Base-by-base conservation (phyloP, 2,113 vertebrate genomes). In the Apistogramma diplotaenia region DNA sequence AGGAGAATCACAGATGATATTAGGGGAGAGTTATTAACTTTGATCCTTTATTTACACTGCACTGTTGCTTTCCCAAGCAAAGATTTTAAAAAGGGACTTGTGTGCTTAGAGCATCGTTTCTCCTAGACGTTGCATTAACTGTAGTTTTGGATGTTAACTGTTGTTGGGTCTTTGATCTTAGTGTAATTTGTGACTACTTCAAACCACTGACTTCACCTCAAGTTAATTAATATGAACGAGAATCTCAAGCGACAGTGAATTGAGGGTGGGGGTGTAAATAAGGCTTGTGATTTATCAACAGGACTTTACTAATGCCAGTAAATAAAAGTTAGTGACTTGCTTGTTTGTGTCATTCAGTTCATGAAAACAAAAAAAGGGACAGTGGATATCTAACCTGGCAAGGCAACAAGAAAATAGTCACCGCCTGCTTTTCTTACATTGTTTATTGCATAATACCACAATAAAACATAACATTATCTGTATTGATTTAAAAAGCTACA, bases 381-480 rank as follows among this genome's bases (percentile, higher is more conserved):
- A 31, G 35, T 9, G 1, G 13, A 31, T 33, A 19, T 2, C 3
- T 2, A 73, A 71, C 1, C 3, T 6, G 49, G 3, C 4, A 72
- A 58, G 9, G 3, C 2, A 13, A 53, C 9, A 82, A 5, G 10
- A 16, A 54, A 56, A 73, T 0, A 40, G 16, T 15, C 25, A 35
- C 6, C 25, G 58, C 6, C 1, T n/a, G 1, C 8, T 70, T 10
- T 58, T 74, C 1, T 71, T 43, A 31, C 11, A 61, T 18, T 0
- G 86, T 93, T 93, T 91, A 93, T 83, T 94, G 56, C n/a, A 85
- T 67, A 79, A 25, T 3, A 84, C 70, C 84, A 79, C 16, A 55
- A 25, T 62, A 78, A 79, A 78, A 82, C 49, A 81, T 8, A 19
- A 88, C 35, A 61, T 29, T 55, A 70, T 11, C 37, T 5, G 13